Conservation (phyloP, 1,140 invertebrate species). For the Drosophila navojoa region DNA sequence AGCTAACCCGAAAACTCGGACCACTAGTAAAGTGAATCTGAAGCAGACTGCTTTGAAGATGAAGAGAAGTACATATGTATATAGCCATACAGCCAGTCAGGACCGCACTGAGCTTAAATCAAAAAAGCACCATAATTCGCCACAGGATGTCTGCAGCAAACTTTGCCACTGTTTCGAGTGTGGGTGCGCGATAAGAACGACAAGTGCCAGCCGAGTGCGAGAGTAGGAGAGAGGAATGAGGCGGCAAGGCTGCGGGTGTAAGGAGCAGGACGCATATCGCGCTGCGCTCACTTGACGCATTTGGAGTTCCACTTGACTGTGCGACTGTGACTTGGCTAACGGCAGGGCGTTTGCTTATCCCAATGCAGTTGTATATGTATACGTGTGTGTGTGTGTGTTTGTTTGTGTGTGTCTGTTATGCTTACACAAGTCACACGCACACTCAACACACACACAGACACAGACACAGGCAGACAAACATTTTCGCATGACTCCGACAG, state of each 20-base stretch:
- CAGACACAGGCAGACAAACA: conserved; percentile 35
- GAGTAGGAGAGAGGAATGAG: background rate
- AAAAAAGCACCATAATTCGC: conserved; percentile 59
- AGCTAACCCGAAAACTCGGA: background rate
- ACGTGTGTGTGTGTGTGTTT: background rate
- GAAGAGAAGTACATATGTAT: background rate
- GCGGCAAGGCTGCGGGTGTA: background rate
- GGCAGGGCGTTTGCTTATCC: conserved; percentile 39
- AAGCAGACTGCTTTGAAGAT: background rate
- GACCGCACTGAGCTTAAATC: conserved; percentile 37
- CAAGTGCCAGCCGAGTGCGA: conserved; percentile 16
- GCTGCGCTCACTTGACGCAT: conserved; percentile 51
- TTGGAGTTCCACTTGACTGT: conserved; percentile 54
- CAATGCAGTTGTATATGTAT: conserved; percentile 15
- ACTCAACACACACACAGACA: conserved; percentile 23
- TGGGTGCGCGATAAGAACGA: conserved; percentile 34
- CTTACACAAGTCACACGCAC: conserved; percentile 18
- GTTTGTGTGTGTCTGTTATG: conserved; percentile 19
- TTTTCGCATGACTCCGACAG: conserved; percentile 64
- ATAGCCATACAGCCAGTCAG: background rate
- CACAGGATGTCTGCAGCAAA: conserved; percentile 58
- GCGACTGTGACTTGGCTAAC: conserved; percentile 53
- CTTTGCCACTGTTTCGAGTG: conserved; percentile 45
- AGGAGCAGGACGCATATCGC: conserved; percentile 23
- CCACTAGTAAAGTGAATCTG: background rate